These are phyloP conservation scores for Lagopus muta DNA, from an alignment of 2,113 vertebrate species.

Conservation along the genomic window DNA sequence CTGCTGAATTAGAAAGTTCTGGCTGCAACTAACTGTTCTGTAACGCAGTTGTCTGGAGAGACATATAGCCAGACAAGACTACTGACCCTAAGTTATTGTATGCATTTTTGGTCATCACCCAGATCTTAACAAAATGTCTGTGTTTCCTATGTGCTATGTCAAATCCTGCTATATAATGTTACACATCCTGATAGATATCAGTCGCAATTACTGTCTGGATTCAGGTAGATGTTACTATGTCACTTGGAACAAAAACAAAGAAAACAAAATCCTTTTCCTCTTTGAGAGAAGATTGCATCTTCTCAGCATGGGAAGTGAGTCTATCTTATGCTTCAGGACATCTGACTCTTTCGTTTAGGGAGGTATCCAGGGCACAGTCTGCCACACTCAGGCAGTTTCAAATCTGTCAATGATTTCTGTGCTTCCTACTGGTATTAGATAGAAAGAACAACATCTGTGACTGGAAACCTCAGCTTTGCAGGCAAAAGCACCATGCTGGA, in stretches of 20 bases:
- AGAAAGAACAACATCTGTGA: background rate
- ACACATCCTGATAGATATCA: slow-evolving; percentile 42
- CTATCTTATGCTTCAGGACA: slow-evolving; percentile 17
- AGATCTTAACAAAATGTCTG: slow-evolving; percentile 4
- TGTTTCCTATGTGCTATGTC: background rate
- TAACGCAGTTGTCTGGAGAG: slow-evolving; percentile 19
- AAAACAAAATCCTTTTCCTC: slow-evolving; percentile 57
- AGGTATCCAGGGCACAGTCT: background rate
- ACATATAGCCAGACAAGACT: background rate
- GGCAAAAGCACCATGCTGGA: background rate
- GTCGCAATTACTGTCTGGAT: slow-evolving; percentile 50
- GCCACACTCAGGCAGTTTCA: background rate
- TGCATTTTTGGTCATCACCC: slow-evolving; percentile 32
- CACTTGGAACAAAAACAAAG: slow-evolving; percentile 67
- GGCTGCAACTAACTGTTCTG: slow-evolving; percentile 18
- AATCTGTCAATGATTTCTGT: background rate
- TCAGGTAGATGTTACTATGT: slow-evolving; percentile 49
- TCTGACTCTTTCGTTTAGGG: slow-evolving; percentile 2
- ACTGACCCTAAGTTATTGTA: background rate
- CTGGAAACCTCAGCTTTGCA: background rate
- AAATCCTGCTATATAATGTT: slow-evolving; percentile 43
- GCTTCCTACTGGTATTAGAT: background rate
- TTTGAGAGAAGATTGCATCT: slow-evolving; percentile 50
- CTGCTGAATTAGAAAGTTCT: background rate
- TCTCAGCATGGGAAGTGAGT: slow-evolving; percentile 15